These are phyloP conservation scores for Ochropacha duplaris DNA, from an alignment of 2,888 invertebrate species.

Conservation along the genomic window DNA sequence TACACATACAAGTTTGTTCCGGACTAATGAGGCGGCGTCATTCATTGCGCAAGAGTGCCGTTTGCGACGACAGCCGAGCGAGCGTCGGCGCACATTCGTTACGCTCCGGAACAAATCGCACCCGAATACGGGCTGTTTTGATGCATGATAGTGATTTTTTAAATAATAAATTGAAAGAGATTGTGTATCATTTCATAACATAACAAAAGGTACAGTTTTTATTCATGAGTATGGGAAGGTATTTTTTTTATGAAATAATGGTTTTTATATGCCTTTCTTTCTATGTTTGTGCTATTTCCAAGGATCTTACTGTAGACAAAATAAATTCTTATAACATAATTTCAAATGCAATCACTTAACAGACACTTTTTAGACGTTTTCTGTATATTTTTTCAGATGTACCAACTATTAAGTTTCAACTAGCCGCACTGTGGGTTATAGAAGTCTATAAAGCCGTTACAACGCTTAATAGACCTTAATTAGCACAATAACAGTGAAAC, in stretches of 20 bases:
- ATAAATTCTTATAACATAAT: no score
- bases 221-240: slow-evolving; percentile 2
- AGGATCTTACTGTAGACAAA: no score
- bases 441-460: background rate
- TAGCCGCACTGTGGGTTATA: no score
- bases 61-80: slow-evolving; percentile 47
- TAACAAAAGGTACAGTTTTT: background rate
- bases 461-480: background rate
- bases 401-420: no score
- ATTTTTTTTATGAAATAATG: background rate
- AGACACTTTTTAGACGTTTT: no score
- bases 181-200: slow-evolving; percentile 16
- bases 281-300: no score
- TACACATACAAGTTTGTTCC: slow-evolving; percentile 62
- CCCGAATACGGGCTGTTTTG: slow-evolving; percentile 61
- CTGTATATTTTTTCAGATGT: no score
- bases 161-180: slow-evolving; percentile 35
- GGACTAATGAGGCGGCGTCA: slow-evolving; percentile 70
- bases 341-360: no score
- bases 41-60: slow-evolving; percentile 64
- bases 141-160: slow-evolving; percentile 58
- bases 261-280: background rate
- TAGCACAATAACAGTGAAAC: background rate
- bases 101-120: slow-evolving; percentile 74
- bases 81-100: slow-evolving; percentile 64